Base-by-base conservation (phyloP, 2,888 invertebrate genomes). In the Catocala fraxini region DNA sequence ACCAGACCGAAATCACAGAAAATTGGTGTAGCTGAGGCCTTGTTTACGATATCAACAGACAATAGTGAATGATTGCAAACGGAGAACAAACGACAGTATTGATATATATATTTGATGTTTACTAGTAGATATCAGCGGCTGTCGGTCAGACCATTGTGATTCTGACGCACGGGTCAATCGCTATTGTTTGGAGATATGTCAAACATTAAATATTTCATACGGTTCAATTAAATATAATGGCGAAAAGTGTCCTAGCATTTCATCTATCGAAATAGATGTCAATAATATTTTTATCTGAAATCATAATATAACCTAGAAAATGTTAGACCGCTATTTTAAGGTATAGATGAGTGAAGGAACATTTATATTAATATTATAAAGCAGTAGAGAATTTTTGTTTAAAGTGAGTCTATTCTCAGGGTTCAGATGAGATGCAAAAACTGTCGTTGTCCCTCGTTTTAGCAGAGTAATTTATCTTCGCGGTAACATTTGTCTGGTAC, bases 41-140 rank as follows among this genome's bases (percentile, higher is more conserved):
- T 71, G 71, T 75, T 75, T 75, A 75, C 75, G 75, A 67, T 75
- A 71, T 25, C 34, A 49, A 47, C 1, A 73, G 58, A 75, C 75
- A 75, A 75, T 75, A 69, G 63, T 67, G 73, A 75, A 75, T 75
- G 63, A 73, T 74, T 69, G 66, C 68, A 66, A 63, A 66, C 63
- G 34, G 42, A 45, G 61, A 73, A 73, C 73, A 73, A 71, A 68
- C 59, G 58, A 33, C 51, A 56, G 60, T 68, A 58, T 53, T 60
- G 34, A 39, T 59, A 34, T 63, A 25, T 73, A 34, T 63, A 25
- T 73, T 62, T 56, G 49, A 61, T 59, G 71, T 59, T 53, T 57
- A 63, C 53, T 35, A 11, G 59, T 11, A n/a, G 12, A 45, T 46
- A 9, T 13, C 35, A n/a, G 7, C 57, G 12, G 45, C 41, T 6